Base-by-base conservation (phyloP, 2,797 vertebrate genomes). In the Ctenopoma multispine region DNA sequence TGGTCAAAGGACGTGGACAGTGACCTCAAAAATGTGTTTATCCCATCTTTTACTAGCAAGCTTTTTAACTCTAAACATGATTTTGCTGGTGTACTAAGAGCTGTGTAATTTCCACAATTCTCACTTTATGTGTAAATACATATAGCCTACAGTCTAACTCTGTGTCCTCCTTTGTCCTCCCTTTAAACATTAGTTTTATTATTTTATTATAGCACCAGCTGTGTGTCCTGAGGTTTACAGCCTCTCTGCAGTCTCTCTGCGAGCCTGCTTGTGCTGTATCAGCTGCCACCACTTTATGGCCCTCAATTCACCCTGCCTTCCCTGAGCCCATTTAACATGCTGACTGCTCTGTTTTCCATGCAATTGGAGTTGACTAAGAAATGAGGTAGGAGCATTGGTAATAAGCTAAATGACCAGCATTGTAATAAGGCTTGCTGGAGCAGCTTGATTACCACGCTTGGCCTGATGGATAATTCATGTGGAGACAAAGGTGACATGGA, bases 351-450 rank as follows among this genome's bases (percentile, higher is more conserved):
- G 78, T 91, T 92, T 94, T 94, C 88, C 88, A 85, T 91, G 91
- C 89, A 93, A 93, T 85, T 88, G 81, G 90, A 92, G 89, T 91
- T 85, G 91, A 92, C 84, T 83, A 90, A 92, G 88, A 87, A 92
- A 92, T 94, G 91, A 94, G 90, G 93, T 93, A 93, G 92, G 88
- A 81, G 85, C 83, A 76, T 82, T 64, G 87, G 89, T 89, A 91
- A 90, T 89, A 86, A 86, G 84, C 86, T 88, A 92, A 91, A 90
- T 89, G 91, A 87, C 86, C 82, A 85, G 82, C 85, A 73, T 82
- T 90, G 90, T 88, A 87, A 90, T 80, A 73, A 79, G 84, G 85
- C 77, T 89, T 83, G 87, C 86, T 40, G 79, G 76, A 68, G 81
- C 81, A 85, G 87, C 89, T 92, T 89, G 89, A 92, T 91, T 92